Evolutionary conservation across 2,888 invertebrate species (phyloP).

Genomic region (Brenthis daphne): DNA sequence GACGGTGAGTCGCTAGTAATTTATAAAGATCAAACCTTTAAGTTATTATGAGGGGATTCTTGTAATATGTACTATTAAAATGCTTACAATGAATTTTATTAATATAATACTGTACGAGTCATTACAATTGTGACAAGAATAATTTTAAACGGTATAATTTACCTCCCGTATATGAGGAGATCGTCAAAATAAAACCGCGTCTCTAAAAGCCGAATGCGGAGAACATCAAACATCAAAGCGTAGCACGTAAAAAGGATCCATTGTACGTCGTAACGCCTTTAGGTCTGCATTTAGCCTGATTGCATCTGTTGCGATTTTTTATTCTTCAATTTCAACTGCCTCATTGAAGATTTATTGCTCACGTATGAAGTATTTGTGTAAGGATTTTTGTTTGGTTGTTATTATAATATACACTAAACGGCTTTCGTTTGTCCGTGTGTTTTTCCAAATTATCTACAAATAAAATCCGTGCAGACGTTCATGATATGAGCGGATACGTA

Average conservation of each 20-base stretch:
- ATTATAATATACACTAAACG: too few species aligned
- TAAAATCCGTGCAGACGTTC: too few species aligned
- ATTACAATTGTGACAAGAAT: background rate
- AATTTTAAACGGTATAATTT: constrained; percentile 9
- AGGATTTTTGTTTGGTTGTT: too few species aligned
- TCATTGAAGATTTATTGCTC: constrained; percentile 14
- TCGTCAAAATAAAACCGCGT: constrained; percentile 38
- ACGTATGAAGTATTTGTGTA: background rate
- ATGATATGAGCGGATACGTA: too few species aligned
- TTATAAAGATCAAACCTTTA: too few species aligned
- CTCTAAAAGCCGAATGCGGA: constrained; percentile 36
- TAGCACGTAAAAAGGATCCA: constrained; percentile 41
- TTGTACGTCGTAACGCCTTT: constrained; percentile 40
- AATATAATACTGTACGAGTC: too few species aligned
- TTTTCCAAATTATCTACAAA: too few species aligned
- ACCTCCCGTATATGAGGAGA: constrained; percentile 25
- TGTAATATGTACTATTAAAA: too few species aligned
- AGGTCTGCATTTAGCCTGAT: constrained; percentile 42
- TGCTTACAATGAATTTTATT: too few species aligned
- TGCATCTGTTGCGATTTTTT: constrained; percentile 41
- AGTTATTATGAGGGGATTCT: too few species aligned
- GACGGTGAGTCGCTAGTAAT: too few species aligned
- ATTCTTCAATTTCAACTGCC: constrained; percentile 27
- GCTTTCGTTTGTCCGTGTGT: too few species aligned
- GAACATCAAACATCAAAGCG: constrained; percentile 39